Base-by-base conservation (phyloP, 2,888 invertebrate species). In the Morpho achilles region DNA sequence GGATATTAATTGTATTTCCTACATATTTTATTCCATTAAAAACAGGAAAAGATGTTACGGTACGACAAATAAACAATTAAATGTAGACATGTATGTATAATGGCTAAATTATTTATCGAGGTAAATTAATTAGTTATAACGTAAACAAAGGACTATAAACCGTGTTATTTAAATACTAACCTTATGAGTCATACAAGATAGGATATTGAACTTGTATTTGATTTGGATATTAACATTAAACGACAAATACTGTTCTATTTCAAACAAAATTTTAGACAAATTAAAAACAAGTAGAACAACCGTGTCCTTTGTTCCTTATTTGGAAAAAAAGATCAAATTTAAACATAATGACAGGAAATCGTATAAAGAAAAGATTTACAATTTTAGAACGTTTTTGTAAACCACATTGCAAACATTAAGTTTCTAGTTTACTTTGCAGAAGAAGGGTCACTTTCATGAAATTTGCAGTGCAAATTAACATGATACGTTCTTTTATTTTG, bases 131-230 rank as follows among this genome's bases (percentile, higher is more conserved):
- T 40, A 53, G 45, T 49, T 7, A n/a, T 32, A 43, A 10, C n/a
- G 8, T 9, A 53, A 53, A 53, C 53, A 53, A 53, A 53, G 46
- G 53, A 41, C 10, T 40, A 23, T 46, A 53, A 53, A 43, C 44
- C 45, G 43, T n/a, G 8, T 43, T 43, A 43, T 43, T 43, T 43
- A 43, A 32, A 32, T 32, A 32, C 32, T 32, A 32, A 32, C 32
- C 32, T 32, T 32, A 32, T 32, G 3, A 32, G 32, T 32, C 32
- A 32, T 32, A 32, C 32, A 32, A 32, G 43, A 43, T 43, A n/a
- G 43, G n/a, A 4, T 43, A 43, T 43, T 43, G n/a, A 43, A 43
- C 43, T 43, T n/a, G 43, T 9, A 43, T 43, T 8, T 9, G n/a
- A n/a, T 43, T n/a, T 9, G 43, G 43, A 9, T 9, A 43, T n/a